These are phyloP conservation scores for Crepidodera aurea DNA, from an alignment of 2,888 invertebrate species.

Conservation along the genomic window DNA sequence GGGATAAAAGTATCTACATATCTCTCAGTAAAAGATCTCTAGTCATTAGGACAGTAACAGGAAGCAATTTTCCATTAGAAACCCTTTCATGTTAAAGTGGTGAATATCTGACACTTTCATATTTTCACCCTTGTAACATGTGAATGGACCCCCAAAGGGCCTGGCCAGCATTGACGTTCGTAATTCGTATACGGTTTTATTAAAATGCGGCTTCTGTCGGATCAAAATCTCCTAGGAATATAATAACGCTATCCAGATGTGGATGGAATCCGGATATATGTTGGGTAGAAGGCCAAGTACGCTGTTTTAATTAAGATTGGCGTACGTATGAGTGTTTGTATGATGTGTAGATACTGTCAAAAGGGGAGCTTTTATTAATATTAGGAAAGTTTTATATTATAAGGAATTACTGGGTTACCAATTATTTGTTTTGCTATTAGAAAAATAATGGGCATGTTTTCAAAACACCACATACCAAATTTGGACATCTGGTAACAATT, in stretches of 20 bases:
- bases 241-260: constrained; percentile 16
- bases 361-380: not conserved
- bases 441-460: too few relatives aligned
- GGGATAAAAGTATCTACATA: too few relatives aligned
- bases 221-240: constrained; percentile 41
- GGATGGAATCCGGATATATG: constrained; percentile 3
- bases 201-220: constrained; percentile 44
- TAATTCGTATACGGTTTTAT: constrained; percentile 47
- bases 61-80: constrained; percentile 37
- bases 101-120: constrained; percentile 40
- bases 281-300: constrained; percentile 3
- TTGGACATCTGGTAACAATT: too few relatives aligned
- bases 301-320: constrained; percentile 6
- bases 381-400: not conserved
- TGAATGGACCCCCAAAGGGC: constrained; percentile 35
- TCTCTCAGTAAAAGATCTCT: too few relatives aligned
- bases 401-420: too few relatives aligned
- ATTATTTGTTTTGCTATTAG: too few relatives aligned
- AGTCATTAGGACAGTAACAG: constrained; percentile 22
- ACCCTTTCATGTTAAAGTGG: constrained; percentile 41
- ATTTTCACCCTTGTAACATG: constrained; percentile 39
- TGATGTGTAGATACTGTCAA: not conserved
- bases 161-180: constrained; percentile 37
- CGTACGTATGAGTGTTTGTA: not conserved
- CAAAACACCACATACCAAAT: too few relatives aligned